Evolutionary conservation across 1,140 invertebrate species (phyloP), one percentile per base, ranked within the genome.

Genomic region (Drosophila burlai): DNA sequence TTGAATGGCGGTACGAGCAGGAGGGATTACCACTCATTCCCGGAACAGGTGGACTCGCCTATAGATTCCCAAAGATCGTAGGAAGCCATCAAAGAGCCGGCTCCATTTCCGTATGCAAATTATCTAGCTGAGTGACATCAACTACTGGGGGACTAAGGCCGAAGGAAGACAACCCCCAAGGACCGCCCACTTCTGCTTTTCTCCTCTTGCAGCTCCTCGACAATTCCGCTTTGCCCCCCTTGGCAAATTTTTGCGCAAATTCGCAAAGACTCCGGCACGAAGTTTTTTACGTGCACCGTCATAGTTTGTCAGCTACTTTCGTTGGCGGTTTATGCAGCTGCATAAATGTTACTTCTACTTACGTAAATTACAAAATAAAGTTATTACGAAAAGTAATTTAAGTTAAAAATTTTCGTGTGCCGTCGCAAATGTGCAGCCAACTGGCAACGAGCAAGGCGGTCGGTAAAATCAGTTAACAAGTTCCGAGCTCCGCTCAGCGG

Each of bases 311-410:
- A 89, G 85, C 81, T 89, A 89, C 85, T 89, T 89, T 87, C 72
- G 66, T 62, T 80, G 76, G 83, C 78, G 76, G 80, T 87, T 83
- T 76, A 80, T 90, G 85, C 85, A 85, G 81, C 85, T 90, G 85
- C 85, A 89, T 90, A 89, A 89, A 89, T 89, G 85, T 89, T 89
- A 89, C 85, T 89, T 89, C 86, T 89, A 89, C 86, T 89, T 89
- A 89, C 85, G 86, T 89, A 89, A 89, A 89, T 89, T 89, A 89
- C 86, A 90, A 89, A 89, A 89, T 90, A 91, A 89, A 89, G 85
- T 89, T 89, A 89, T 89, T 89, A 89, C 76, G 82, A 89, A 89
- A 89, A 90, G 85, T 90, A 89, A 89, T 89, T 89, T 89, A 89
- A 89, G 85, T 89, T 89, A 90, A 90, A 90, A 90, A 90, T 81